Conservation (phyloP, 1,140 invertebrate species). For the Drosophila suzukii region DNA sequence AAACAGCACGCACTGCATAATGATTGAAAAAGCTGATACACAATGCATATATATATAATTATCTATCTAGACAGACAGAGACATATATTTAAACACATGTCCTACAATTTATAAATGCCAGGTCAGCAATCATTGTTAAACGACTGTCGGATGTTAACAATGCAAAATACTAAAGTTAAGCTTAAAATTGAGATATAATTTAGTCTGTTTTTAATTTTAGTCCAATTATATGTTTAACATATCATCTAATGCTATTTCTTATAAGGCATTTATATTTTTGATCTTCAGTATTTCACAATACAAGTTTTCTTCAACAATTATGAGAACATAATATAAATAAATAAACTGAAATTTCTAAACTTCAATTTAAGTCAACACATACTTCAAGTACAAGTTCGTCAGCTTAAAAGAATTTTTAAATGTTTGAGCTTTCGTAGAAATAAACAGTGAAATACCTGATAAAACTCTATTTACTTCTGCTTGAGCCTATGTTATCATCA, state of each 20-base stretch:
- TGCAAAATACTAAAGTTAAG: not conserved
- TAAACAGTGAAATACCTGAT: not conserved
- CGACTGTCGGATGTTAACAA: not conserved
- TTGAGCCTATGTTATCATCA: not conserved
- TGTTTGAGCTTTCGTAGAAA: not conserved
- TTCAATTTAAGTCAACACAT: not conserved
- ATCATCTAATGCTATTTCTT: too few relatives aligned
- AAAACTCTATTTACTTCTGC: not conserved
- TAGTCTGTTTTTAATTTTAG: too few relatives aligned
- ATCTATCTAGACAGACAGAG: conserved; percentile 19
- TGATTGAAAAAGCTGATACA: conserved; percentile 42
- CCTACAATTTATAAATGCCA: conserved; percentile 28
- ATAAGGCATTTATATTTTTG: too few relatives aligned
- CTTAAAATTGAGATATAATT: not conserved
- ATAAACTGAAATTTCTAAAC: too few relatives aligned
- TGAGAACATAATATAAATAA: too few relatives aligned
- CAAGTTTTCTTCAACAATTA: too few relatives aligned
- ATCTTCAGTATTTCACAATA: too few relatives aligned
- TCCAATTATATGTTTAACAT: too few relatives aligned
- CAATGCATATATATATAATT: conserved; percentile 22
- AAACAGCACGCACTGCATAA: conserved; percentile 58
- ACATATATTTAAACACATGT: conserved; percentile 35
- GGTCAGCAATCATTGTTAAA: conserved; percentile 11
- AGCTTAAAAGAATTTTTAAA: not conserved
- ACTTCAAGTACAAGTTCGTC: not conserved